Base-by-base conservation (phyloP, 2,888 invertebrate species). In the Miltochrista miniata region DNA sequence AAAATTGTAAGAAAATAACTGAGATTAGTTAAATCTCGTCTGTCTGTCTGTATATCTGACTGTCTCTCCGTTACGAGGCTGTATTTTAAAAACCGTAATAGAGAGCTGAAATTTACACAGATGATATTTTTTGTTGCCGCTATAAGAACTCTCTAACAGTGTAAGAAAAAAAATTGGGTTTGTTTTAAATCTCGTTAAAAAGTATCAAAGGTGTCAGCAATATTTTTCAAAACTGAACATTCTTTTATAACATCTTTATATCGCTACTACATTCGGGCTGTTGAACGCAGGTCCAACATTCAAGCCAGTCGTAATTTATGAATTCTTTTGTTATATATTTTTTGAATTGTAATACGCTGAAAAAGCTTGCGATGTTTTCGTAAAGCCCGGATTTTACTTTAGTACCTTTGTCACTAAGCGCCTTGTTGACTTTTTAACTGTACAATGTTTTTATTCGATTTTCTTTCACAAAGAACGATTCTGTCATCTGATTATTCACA, bases 301-400 rank as follows among this genome's bases (percentile, higher is more conserved):
- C 35, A 15, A 35, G 49, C 18, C 38, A 31, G 34, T 12, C 14
- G 37, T 51, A 48, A 64, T 67, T 60, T 64, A 64, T 60, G 30
- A 60, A 57, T 47, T 39, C 51, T 64, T 52, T 51, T 48, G 45
- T 50, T 45, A 38, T 44, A 46, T 35, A 41, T 49, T 59, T n/a
- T 58, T 62, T 53, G 15, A 54, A 35, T 53, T 36, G 12, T 52
- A 51, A 48, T 56, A 44, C 50, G 41, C 33, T 55, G 39, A 46
- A 53, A 56, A 54, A 43, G 48, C 43, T 42, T 15, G 51, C 52
- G 52, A 55, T 59, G 59, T 69, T 67, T 31, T 71, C 64, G 59
- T 70, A 65, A 68, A 46, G 57, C 65, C 61, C 47, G 58, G 63
- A 11, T 70, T 70, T 72, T 69, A 61, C 54, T 44, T 52, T 48